Evolutionary conservation across 2,888 invertebrate species (phyloP).

Genomic region (Drosophila dives): DNA sequence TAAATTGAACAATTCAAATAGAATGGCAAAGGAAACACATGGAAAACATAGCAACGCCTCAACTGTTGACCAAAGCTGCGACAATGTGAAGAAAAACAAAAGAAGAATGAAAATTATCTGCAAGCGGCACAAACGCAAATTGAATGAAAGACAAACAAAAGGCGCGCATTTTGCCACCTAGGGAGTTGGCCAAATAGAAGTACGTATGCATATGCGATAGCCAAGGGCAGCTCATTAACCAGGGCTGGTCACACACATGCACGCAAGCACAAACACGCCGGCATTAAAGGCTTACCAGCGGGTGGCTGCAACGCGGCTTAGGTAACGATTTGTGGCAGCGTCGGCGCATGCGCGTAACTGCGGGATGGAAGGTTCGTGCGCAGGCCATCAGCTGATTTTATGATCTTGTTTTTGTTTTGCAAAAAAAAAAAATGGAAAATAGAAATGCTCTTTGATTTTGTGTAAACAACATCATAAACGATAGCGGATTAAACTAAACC

Average conservation of each 20-base stretch:
- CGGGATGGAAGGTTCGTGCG: conserved; percentile 3
- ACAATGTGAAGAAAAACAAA: conserved; percentile 32
- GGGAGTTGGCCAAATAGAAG: conserved; percentile 35
- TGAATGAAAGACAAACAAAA: conserved; percentile 65
- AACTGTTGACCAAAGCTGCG: conserved; percentile 29
- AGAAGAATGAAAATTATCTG: conserved; percentile 46
- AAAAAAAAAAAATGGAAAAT: conserved; percentile 20
- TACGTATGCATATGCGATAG: not conserved
- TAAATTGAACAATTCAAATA: conserved; percentile 66
- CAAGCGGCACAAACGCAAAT: conserved; percentile 64
- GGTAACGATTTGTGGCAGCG: conserved; percentile 21
- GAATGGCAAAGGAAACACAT: conserved; percentile 34
- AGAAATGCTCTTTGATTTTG: conserved; percentile 32
- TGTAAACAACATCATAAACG: conserved; percentile 74
- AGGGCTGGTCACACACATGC: conserved; percentile 31
- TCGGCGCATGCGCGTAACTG: conserved; percentile 45
- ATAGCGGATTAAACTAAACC: conserved; percentile 39
- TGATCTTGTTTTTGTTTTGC: conserved; percentile 71
- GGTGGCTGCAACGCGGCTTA: conserved; percentile 25
- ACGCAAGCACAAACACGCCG: conserved; percentile 68
- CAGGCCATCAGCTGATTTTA: conserved; percentile 55
- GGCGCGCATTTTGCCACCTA: conserved; percentile 66
- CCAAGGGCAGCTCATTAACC: conserved; percentile 24
- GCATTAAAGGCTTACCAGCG: conserved; percentile 53
- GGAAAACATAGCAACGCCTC: conserved; percentile 6